Percentiles rank a stretch among this genome's conserved stretches.
Evolutionary conservation across 2,113 vertebrate species (phyloP).

Genomic region (Chionis minor): DNA sequence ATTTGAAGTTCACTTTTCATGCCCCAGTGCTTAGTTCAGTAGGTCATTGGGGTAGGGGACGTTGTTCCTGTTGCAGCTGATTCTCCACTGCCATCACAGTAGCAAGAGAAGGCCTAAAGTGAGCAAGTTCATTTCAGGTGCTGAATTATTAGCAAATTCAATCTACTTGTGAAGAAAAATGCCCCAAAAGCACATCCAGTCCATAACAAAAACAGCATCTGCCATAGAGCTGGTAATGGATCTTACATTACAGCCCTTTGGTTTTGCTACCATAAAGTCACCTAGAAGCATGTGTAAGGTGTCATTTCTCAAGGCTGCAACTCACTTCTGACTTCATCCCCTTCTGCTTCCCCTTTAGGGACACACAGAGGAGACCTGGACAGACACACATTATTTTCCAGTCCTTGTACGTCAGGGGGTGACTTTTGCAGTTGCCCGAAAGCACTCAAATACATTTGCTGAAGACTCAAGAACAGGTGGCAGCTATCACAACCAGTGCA

Average conservation of each 20-base stretch:
- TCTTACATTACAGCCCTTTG: too few species aligned
- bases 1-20: background rate
- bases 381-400: background rate
- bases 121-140: background rate
- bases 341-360: background rate
- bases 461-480: background rate
- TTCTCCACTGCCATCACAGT: background rate
- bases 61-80: background rate
- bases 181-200: background rate
- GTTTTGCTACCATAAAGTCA: background rate
- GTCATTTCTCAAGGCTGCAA: too few species aligned
- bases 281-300: accelerated
- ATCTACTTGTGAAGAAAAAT: accelerated
- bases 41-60: background rate
- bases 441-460: background rate
- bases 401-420: accelerated
- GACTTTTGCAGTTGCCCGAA: background rate
- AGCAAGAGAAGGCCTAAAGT: background rate
- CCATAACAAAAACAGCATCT: background rate
- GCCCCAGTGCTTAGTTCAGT: background rate
- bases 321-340: background rate
- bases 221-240: background rate
- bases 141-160: background rate
- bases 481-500: background rate
- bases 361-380: background rate